Percentiles rank a stretch among this genome's conserved stretches.
Conservation (phyloP, 2,888 invertebrate species). For the Zelleria hepariella region DNA sequence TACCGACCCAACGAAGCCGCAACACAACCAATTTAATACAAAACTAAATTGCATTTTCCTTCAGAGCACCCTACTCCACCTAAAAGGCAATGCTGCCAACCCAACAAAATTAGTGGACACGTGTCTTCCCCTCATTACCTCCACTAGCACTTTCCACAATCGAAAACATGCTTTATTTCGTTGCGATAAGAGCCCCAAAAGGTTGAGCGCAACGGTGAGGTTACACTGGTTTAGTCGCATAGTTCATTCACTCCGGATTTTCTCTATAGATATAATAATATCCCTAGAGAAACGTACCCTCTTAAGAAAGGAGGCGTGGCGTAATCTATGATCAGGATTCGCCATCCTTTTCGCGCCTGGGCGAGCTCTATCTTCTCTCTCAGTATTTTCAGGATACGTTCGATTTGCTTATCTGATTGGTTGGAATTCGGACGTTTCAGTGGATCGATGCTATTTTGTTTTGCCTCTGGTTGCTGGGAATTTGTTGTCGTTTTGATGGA, state of each 20-base stretch:
- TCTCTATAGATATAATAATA: neutral
- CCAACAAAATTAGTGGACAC: neutral
- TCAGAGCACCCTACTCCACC: neutral
- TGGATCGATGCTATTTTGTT: neutral
- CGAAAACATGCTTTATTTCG: neutral
- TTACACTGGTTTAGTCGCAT: neutral
- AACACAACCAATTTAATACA: neutral
- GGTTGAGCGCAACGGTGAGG: neutral
- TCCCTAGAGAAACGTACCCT: constrained; percentile 18
- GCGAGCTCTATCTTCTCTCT: neutral
- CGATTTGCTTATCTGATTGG: neutral
- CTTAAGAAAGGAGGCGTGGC: constrained; percentile 52
- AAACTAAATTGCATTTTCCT: neutral
- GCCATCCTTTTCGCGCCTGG: neutral
- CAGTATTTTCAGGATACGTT: neutral
- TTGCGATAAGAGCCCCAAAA: neutral
- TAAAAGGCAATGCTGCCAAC: neutral
- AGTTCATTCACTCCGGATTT: neutral
- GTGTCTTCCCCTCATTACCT: neutral
- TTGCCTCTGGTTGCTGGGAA: neutral
- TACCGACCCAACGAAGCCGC: no score
- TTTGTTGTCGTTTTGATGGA: neutral
- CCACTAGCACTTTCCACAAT: neutral
- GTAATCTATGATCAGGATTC: neutral
- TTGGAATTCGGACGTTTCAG: neutral